Conservation (phyloP, 1,140 invertebrate species). For the Drosophila malerkotliana region DNA sequence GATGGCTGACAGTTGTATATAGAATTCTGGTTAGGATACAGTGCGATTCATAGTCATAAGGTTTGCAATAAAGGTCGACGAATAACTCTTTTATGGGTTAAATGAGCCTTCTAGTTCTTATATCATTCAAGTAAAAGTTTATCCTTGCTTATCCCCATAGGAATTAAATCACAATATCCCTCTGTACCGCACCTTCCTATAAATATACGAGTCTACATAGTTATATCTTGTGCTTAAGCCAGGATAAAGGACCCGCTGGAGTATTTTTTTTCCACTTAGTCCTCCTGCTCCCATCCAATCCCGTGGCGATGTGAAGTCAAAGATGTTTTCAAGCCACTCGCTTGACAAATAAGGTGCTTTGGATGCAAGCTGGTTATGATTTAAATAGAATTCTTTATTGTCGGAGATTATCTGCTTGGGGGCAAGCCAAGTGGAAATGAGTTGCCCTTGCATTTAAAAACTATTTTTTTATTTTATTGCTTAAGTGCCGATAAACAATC, state of each 20-base stretch:
- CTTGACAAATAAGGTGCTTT: constrained; percentile 56
- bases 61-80: background rate
- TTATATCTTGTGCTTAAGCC: constrained; percentile 24
- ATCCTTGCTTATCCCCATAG: background rate
- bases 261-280: constrained; percentile 12
- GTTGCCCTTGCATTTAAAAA: background rate
- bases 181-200: constrained; percentile 5
- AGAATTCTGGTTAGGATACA: constrained; percentile 16
- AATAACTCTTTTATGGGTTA: background rate
- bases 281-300: constrained; percentile 17
- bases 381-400: constrained; percentile 47
- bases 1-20: constrained; percentile 62
- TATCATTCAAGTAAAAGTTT: background rate
- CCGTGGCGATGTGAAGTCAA: constrained; percentile 48
- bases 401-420: constrained; percentile 18
- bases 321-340: constrained; percentile 52
- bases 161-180: too few relatives aligned
- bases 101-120: background rate
- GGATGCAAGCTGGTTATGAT: constrained; percentile 44
- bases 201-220: constrained; percentile 28
- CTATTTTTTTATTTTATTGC: background rate
- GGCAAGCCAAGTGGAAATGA: constrained; percentile 16
- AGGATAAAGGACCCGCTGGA: constrained; percentile 8
- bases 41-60: constrained; percentile 20
- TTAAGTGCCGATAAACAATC: constrained; percentile 1